Conservation (phyloP, 2,797 vertebrate genomes). For the Sebastes kiyomatsui region DNA sequence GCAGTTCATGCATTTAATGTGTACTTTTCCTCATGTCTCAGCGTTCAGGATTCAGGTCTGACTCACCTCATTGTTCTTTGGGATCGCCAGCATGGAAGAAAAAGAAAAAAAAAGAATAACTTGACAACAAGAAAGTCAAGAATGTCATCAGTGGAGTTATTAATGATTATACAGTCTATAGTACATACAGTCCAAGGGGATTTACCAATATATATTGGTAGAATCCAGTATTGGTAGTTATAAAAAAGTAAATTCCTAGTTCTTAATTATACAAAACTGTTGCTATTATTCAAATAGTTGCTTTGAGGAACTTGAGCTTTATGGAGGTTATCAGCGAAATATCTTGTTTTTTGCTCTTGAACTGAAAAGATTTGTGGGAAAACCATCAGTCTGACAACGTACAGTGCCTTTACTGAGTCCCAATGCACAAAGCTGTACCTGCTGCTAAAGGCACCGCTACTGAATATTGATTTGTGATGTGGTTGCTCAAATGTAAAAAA, state of each 20-base stretch:
- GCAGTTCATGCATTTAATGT: neutral
- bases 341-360: neutral
- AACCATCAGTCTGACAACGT: neutral
- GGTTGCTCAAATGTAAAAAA: neutral
- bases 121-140: neutral
- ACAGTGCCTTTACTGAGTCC: neutral
- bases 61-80: slow-evolving; percentile 80
- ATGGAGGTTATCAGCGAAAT: neutral
- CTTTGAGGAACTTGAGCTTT: neutral
- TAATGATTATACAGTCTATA: neutral
- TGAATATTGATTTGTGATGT: neutral
- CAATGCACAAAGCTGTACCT: neutral
- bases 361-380: neutral
- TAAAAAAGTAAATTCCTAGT: neutral
- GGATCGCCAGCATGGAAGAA: slow-evolving; percentile 32
- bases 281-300: neutral
- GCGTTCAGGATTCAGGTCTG: neutral
- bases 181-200: neutral
- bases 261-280: neutral
- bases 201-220: neutral
- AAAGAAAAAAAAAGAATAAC: slow-evolving; percentile 16
- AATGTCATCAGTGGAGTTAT: neutral
- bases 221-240: neutral
- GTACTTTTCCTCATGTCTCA: neutral
- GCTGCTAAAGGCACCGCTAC: neutral